A percentile compares a stretch with the other conserved stretches of the same genome.
Conservation (phyloP, 1,140 invertebrate genomes). For the Cyclina sinensis region DNA sequence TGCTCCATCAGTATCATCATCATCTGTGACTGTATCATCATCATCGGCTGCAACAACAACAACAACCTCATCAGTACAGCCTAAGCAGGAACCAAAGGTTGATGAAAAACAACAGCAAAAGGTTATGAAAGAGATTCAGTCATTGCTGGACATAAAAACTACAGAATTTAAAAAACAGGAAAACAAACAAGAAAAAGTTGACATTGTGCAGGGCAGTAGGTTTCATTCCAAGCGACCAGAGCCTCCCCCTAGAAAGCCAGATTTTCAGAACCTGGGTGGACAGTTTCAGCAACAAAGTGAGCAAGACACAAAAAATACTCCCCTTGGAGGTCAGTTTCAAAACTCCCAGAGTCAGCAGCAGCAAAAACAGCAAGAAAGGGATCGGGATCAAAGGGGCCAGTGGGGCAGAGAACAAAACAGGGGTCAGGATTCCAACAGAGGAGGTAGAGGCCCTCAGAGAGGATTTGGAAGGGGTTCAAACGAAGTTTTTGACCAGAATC, state of each 20-base stretch:
- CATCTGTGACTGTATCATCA: not conserved
- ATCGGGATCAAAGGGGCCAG: not conserved
- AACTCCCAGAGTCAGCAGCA: not conserved
- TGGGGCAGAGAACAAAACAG: conserved; percentile 1
- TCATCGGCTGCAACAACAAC: not conserved
- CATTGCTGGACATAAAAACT: conserved; percentile 2
- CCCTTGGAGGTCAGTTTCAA: not conserved
- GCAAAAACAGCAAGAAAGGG: conserved; percentile 23
- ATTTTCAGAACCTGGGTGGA: not conserved
- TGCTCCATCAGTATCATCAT: conserved; percentile 4
- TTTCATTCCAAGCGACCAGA: not conserved
- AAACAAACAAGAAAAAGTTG: not conserved
- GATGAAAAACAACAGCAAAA: not conserved
- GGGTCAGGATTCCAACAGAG: not conserved
- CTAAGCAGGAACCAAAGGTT: not conserved
- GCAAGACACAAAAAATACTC: not conserved
- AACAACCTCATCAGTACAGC: not conserved
- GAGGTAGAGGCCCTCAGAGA: not conserved
- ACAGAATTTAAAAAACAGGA: not conserved
- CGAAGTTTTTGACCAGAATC: not conserved
- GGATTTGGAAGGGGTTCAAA: not conserved
- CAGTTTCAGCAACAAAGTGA: conserved; percentile 1
- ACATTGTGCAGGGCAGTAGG: not conserved
- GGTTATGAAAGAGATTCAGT: conserved; percentile 1
- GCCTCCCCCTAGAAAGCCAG: not conserved